Evolutionary conservation across 2,797 vertebrate species (phyloP).

Genomic region (Monodelphis domestica): DNA sequence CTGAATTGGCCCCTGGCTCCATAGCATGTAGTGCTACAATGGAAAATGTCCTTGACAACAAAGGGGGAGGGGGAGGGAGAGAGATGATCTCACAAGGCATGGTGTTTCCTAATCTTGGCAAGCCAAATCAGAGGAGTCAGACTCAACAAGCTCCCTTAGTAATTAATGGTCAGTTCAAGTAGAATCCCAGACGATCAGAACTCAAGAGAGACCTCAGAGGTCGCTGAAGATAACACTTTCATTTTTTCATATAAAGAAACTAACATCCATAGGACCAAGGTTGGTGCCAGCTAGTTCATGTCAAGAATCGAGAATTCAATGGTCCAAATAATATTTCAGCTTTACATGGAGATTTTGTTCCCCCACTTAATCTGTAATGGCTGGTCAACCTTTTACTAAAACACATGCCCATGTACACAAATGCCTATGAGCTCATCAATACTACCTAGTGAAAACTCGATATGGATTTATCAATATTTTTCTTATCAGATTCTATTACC

Average conservation of each 20-base stretch:
- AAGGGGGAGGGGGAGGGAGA: too few relatives aligned
- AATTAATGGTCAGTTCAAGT: neutral
- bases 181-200: neutral
- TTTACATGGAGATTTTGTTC: neutral
- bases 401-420: neutral
- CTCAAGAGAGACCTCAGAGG: neutral
- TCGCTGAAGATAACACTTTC: neutral
- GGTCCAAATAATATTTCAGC: neutral
- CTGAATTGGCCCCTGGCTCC: neutral
- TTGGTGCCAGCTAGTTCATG: too few relatives aligned
- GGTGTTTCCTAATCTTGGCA: neutral
- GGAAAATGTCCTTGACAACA: neutral
- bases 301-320: neutral
- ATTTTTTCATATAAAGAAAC: neutral
- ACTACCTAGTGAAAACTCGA: neutral
- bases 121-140: neutral
- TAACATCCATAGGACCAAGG: neutral
- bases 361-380: neutral
- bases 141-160: neutral
- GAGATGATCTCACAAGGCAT: neutral
- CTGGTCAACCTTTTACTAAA: neutral
- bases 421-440: neutral
- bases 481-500: neutral
- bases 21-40: fast-evolving
- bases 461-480: neutral